These are phyloP conservation scores for Chlorodrepanis virens DNA, from an alignment of 2,113 vertebrate genomes.

Conservation along the genomic window DNA sequence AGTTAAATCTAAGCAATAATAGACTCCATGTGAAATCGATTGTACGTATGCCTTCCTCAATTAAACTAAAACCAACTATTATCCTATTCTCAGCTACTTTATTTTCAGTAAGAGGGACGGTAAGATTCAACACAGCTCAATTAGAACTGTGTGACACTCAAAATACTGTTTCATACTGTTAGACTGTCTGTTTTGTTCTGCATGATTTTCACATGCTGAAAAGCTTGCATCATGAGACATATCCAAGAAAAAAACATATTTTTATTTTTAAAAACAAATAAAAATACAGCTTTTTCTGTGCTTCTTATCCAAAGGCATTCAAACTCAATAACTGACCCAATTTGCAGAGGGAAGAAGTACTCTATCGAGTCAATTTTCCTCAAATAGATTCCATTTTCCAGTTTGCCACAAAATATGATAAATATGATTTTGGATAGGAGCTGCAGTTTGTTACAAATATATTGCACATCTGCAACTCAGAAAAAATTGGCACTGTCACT, in stretches of 20 bases:
- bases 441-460: constrained; percentile 34
- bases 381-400: constrained; percentile 7
- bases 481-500: not conserved
- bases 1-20: not conserved
- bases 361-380: not conserved
- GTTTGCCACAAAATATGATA: constrained; percentile 9
- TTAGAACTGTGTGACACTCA: not conserved
- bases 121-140: not conserved
- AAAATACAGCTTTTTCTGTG: not conserved
- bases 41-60: not conserved
- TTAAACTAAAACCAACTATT: not conserved
- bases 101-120: not conserved
- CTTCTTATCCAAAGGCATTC: not conserved
- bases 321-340: not conserved
- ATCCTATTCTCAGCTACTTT: not conserved
- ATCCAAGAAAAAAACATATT: not conserved
- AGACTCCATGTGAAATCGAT: not conserved
- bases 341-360: not conserved
- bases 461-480: constrained; percentile 43
- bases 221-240: not conserved
- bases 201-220: not conserved
- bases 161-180: not conserved
- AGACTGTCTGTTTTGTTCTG: not conserved
- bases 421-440: constrained; percentile 27
- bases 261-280: not conserved